These are phyloP conservation scores for Dendrocincla tyrannina DNA, from an alignment of 2,797 vertebrate genomes.

Conservation along the genomic window DNA sequence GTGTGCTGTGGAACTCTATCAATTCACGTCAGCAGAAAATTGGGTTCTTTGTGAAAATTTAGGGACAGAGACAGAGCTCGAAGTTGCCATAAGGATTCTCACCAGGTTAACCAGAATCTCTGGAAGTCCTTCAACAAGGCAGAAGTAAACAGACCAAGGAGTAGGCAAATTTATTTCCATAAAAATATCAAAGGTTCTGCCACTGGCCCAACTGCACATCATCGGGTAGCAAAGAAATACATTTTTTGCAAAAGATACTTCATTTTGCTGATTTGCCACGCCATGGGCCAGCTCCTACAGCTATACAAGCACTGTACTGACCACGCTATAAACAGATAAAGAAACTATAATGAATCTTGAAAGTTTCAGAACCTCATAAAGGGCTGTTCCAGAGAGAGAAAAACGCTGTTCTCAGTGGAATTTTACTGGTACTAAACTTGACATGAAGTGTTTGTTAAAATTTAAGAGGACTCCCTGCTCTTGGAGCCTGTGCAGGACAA, in stretches of 20 bases:
- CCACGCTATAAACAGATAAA: background rate
- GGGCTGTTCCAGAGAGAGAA: background rate
- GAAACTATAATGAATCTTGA: background rate
- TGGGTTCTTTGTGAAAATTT: background rate
- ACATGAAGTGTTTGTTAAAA: background rate
- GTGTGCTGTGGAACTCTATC: background rate
- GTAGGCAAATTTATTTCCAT: background rate
- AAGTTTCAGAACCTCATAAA: background rate
- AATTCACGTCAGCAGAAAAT: background rate
- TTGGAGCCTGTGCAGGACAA: accelerated
- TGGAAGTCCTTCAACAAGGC: background rate
- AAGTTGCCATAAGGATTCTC: background rate
- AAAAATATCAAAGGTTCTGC: background rate
- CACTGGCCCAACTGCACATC: background rate
- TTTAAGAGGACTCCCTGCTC: background rate
- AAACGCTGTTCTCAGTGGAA: background rate
- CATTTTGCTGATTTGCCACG: background rate
- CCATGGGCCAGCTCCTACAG: background rate
- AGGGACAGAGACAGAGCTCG: background rate
- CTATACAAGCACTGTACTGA: background rate
- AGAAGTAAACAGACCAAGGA: background rate
- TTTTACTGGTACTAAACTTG: background rate
- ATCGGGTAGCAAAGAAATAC: background rate
- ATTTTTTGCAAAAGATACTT: background rate
- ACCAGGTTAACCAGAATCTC: background rate